Base-by-base conservation (phyloP, 2,797 vertebrate genomes). In the Epinephelus coioides region DNA sequence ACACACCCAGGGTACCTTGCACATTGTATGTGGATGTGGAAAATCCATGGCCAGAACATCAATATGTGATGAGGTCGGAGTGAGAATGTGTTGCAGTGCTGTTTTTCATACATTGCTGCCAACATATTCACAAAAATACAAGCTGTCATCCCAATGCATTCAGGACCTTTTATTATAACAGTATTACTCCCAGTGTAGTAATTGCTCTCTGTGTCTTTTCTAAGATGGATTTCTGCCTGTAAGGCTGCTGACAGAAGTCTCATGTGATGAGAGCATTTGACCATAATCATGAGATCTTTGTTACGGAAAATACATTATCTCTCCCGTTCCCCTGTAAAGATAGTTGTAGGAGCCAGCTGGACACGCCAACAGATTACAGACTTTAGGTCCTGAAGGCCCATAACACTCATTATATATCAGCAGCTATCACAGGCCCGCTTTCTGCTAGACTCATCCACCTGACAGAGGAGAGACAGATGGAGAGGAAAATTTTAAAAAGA, bases 231-330 rank as follows among this genome's bases (percentile, higher is more conserved):
- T 14, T 46, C 57, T 62, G 61, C 13, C 47, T 68, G 47, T n/a
- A 40, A 61, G 50, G n/a, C 30, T 73, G 54, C 50, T 69, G 56
- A 78, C 64, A 72, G 60, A 23, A 62, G 53, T 69, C 70, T 49
- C n/a, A 21, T n/a, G 21, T 73, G 69, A 75, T 73, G 21, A 69
- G 23, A 46, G 18, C 30, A 10, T 72, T 72, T 54, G 40, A 73
- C 53, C 25, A 11, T 19, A 47, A 27, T 76, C 79, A 65, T 34
- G 61, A 57, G 64, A 68, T 65, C 15, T 18, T 38, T 47, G n/a
- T 47, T 70, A 82, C 84, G 85, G 81, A 83, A 80, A 78, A 85
- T 53, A 30, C 82, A 85, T 85, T 13, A 69, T 54, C 46, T 63
- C 69, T 61, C 53, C 40, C 70, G 7, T n/a, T 62, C 63, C 8